These are phyloP conservation scores for Phyto melanocephala DNA, from an alignment of 2,888 invertebrate genomes.

Conservation along the genomic window DNA sequence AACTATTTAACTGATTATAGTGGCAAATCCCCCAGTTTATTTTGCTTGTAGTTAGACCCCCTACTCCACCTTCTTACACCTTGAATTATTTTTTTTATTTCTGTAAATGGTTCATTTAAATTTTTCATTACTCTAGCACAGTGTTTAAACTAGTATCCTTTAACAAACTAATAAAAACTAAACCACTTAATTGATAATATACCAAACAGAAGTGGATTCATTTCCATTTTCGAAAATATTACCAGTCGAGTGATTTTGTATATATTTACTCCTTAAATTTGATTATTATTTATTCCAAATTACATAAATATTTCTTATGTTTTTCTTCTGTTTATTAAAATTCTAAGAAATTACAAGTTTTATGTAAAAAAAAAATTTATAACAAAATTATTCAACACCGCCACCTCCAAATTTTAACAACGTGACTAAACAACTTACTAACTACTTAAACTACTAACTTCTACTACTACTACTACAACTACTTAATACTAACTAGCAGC, in stretches of 20 bases:
- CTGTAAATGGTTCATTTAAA: conserved; percentile 75
- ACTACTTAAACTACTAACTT: background rate
- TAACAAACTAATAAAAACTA: conserved; percentile 46
- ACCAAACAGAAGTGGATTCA: conserved; percentile 9
- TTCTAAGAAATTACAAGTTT: conserved; percentile 29
- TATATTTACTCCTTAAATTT: background rate
- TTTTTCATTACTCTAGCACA: conserved; percentile 77
- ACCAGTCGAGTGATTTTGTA: conserved; percentile 57
- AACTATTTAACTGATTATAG: too few relatives aligned
- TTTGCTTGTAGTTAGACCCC: conserved; percentile 52
- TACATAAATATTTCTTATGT: conserved; percentile 13
- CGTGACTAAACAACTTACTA: conserved; percentile 1
- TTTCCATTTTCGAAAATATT: conserved; percentile 55
- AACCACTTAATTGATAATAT: conserved; percentile 60
- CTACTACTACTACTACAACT: background rate
- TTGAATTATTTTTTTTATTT: conserved; percentile 50
- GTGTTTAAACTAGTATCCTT: conserved; percentile 62
- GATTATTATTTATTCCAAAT: conserved; percentile 32
- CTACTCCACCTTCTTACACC: conserved; percentile 47
- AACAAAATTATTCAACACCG: conserved; percentile 40
- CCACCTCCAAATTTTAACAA: conserved; percentile 56
- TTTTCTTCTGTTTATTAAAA: conserved; percentile 22
- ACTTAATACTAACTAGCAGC: background rate
- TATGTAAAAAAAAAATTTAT: conserved; percentile 1
- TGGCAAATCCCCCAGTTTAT: background rate